phyloP scores from a whole-genome alignment of 53 echinoderm and acorn worm species.

The Arbacia lixula region DNA sequence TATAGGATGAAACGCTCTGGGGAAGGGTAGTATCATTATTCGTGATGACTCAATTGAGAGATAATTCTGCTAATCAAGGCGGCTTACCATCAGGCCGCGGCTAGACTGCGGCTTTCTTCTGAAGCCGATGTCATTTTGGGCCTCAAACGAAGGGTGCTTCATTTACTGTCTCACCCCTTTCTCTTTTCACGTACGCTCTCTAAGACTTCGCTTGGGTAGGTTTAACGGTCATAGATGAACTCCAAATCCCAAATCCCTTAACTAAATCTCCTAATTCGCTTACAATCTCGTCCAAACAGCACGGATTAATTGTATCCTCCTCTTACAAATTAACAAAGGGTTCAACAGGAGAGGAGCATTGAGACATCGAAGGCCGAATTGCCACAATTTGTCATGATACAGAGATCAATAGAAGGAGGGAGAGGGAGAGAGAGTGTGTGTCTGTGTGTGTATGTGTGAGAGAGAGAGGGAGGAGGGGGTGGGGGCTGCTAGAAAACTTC shows the following conservation, averaged over 20 bases:
- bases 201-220: background rate
- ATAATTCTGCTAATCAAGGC: conserved; percentile 42
- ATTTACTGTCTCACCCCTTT: background rate
- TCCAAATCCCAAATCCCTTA: conserved; percentile 20
- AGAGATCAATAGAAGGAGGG: no score
- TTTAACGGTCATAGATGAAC: conserved; percentile 33
- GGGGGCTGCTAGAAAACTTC: no score
- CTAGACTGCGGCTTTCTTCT: background rate
- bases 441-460: no score
- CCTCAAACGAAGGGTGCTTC: no score
- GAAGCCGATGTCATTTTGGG: conserved; percentile 7
- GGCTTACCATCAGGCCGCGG: conserved; percentile 10
- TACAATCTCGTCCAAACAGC: conserved; percentile 7
- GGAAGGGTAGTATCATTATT: no score
- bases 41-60: conserved; percentile 23
- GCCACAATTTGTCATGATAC: no score
- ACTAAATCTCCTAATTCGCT: conserved; percentile 29
- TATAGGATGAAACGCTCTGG: no score
- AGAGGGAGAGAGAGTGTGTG: no score
- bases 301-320: conserved; percentile 32
- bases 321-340: no score
- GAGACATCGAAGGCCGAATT: no score
- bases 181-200: background rate
- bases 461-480: no score
- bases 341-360: no score